phyloP scores from a whole-genome alignment of 2,113 vertebrate genomes.

The Myrmecophaga tridactyla region DNA sequence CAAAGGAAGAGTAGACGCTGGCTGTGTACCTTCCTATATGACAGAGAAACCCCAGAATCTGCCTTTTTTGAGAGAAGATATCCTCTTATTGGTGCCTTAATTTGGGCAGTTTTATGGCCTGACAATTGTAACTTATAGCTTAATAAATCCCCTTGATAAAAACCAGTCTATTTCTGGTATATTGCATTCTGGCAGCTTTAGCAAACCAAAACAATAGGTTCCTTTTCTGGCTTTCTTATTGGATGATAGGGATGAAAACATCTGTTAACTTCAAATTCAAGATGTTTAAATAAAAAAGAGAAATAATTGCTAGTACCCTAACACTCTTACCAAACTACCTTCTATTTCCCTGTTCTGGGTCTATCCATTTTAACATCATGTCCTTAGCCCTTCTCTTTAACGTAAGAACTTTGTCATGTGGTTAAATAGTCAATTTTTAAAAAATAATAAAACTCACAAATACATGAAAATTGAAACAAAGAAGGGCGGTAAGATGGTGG shows the following conservation, averaged over 20 bases:
- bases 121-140: no score
- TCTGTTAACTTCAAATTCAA: neutral
- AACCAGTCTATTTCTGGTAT: no score
- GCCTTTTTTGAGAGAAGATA: no score
- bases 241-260: neutral
- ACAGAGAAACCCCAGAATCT: no score
- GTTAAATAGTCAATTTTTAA: neutral
- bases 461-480: neutral
- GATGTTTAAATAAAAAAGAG: neutral
- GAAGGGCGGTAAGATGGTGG: no score
- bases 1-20: no score
- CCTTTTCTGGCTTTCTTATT: neutral
- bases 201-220: no score
- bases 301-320: neutral
- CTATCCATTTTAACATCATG: fast-evolving
- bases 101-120: no score
- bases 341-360: fast-evolving
- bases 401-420: neutral
- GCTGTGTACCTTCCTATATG: no score
- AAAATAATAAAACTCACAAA: neutral
- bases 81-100: no score
- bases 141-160: no score
- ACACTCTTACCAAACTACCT: neutral
- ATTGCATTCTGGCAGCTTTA: no score
- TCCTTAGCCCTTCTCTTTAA: neutral